Conservation (phyloP, 2,113 vertebrate genomes). For the Anser cygnoides region DNA sequence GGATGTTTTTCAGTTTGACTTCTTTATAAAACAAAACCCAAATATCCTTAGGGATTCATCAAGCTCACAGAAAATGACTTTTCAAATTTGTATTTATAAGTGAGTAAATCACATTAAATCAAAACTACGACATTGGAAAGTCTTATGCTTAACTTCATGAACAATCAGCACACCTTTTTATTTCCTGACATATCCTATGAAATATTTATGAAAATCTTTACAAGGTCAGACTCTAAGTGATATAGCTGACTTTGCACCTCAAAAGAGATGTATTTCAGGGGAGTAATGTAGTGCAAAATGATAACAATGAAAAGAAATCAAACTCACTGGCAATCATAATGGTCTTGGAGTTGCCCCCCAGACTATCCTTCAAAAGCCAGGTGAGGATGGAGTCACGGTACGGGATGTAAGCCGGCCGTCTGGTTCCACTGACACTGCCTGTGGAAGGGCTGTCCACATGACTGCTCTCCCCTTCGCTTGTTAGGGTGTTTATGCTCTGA, state of each 20-base stretch:
- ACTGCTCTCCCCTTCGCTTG: conserved; percentile 84
- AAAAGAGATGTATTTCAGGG: background rate
- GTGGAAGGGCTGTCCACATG: conserved; percentile 72
- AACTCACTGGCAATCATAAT: conserved; percentile 97
- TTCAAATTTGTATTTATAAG: background rate
- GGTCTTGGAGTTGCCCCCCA: conserved; percentile 97
- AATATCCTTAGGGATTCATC: background rate
- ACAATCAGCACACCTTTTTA: background rate
- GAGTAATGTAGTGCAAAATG: background rate
- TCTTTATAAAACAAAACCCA: background rate
- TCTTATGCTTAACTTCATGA: background rate
- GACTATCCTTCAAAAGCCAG: conserved; percentile 97
- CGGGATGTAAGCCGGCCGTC: conserved; percentile 89
- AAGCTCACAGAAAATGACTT: background rate
- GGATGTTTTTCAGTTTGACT: background rate
- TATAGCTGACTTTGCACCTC: background rate
- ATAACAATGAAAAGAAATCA: background rate
- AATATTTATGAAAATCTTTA: background rate
- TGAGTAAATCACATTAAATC: background rate
- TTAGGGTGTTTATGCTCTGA: conserved; percentile 90
- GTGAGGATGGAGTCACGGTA: conserved; percentile 97
- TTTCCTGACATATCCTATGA: background rate
- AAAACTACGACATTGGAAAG: background rate
- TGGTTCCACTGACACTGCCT: conserved; percentile 27
- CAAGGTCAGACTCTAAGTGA: background rate